Percentiles rank a stretch among this genome's conserved stretches.
Conservation (phyloP, 2,113 vertebrate species). For the Myrmecobius fasciatus region DNA sequence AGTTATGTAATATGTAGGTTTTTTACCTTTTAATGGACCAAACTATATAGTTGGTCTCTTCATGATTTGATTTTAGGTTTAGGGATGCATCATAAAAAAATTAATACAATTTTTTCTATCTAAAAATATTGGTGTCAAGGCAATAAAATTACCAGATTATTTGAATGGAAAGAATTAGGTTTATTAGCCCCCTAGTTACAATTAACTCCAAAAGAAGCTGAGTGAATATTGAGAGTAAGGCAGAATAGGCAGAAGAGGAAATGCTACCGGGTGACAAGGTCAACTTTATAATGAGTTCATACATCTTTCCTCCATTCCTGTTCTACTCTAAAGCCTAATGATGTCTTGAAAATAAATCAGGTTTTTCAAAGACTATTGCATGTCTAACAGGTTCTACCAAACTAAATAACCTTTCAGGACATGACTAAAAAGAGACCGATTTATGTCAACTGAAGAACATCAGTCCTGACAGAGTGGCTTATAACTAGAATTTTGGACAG, state of each 20-base stretch:
- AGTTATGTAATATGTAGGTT: neutral
- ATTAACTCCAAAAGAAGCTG: neutral
- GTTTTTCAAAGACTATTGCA: neutral
- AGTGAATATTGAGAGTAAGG: neutral
- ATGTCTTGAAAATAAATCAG: neutral
- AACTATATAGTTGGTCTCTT: neutral
- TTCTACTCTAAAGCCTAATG: neutral
- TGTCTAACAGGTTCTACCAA: neutral
- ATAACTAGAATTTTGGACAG: neutral
- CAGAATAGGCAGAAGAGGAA: neutral
- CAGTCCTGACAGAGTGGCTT: neutral
- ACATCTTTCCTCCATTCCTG: neutral
- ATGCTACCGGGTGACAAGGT: too few species aligned
- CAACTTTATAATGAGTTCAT: neutral
- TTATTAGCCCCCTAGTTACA: neutral
- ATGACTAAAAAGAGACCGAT: neutral
- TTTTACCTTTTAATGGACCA: neutral
- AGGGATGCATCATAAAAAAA: neutral
- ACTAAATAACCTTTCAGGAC: neutral
- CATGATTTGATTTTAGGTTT: neutral
- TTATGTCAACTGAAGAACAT: neutral
- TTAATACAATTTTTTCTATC: neutral
- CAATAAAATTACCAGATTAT: neutral
- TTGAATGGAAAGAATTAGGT: neutral
- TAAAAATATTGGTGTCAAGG: neutral